Conservation (phyloP, 2,113 vertebrate species). For the Vanacampus margaritifer region DNA sequence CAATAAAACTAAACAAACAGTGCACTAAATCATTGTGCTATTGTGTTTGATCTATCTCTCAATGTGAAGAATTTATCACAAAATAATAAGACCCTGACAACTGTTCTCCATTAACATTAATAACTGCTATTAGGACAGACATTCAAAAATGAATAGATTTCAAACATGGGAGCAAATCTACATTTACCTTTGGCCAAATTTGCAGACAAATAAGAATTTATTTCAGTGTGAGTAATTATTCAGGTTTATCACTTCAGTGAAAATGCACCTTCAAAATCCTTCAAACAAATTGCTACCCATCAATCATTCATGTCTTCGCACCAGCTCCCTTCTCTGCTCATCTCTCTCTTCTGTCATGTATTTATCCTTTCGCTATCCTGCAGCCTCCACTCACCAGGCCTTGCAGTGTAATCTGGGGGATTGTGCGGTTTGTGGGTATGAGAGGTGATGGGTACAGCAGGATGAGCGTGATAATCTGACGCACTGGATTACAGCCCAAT, state of each 20-base stretch:
- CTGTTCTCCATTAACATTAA: neutral
- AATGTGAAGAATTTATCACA: neutral
- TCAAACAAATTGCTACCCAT: conserved; percentile 20
- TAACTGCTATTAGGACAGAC: too few relatives aligned
- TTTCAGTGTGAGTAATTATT: conserved; percentile 27
- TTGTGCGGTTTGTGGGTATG: conserved; percentile 65
- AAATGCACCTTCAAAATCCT: conserved; percentile 13
- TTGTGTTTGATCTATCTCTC: neutral
- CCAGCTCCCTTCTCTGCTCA: conserved; percentile 23
- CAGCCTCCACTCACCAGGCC: conserved; percentile 40
- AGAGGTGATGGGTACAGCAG: conserved; percentile 68
- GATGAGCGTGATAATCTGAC: conserved; percentile 71
- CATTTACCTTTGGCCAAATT: neutral
- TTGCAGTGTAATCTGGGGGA: conserved; percentile 62
- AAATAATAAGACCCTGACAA: too few relatives aligned
- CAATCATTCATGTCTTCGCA: conserved; percentile 28
- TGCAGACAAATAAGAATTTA: neutral
- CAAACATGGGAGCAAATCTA: too few relatives aligned
- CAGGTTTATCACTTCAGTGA: conserved; percentile 8
- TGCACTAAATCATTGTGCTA: neutral
- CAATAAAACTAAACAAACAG: neutral
- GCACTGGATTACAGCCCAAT: conserved; percentile 73
- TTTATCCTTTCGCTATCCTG: conserved; percentile 38
- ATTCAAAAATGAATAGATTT: too few relatives aligned
- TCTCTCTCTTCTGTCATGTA: conserved; percentile 21